These are phyloP conservation scores for Columbina picui DNA, from an alignment of 2,113 vertebrate genomes.

Conservation along the genomic window DNA sequence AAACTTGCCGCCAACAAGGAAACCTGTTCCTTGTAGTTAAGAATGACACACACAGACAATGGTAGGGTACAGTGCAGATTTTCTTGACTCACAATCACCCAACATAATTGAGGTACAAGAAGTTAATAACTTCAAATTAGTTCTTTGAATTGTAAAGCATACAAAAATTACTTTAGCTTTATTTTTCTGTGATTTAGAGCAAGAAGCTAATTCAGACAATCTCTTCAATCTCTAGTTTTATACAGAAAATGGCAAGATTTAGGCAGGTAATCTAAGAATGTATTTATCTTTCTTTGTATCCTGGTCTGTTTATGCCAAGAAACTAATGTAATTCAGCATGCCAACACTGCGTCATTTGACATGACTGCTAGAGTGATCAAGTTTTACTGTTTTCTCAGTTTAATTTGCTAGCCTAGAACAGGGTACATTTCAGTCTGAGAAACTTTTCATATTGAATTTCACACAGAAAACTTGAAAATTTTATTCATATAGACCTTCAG, in stretches of 20 bases:
- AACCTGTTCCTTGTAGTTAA: not conserved
- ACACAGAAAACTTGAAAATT: not conserved
- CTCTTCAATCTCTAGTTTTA: not conserved
- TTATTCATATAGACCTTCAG: not conserved
- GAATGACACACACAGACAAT: not conserved
- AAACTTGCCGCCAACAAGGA: not conserved
- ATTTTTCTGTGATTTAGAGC: not conserved
- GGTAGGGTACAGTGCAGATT: not conserved
- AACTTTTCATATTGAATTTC: not conserved
- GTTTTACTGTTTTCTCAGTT: not conserved
- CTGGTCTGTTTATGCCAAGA: not conserved
- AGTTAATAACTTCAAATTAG: not conserved
- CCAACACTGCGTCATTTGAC: not conserved
- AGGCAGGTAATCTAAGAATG: not conserved
- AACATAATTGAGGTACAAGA: not conserved
- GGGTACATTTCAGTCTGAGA: not conserved
- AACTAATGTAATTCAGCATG: not conserved
- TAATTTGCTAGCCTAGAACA: not conserved
- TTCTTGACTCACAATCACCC: not conserved
- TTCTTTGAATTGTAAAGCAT: not conserved
- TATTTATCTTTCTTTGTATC: not conserved
- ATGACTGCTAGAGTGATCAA: not conserved
- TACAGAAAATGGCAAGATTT: not conserved
- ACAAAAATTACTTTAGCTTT: not conserved
- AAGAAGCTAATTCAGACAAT: not conserved